Evolutionary conservation across 2,113 vertebrate genomes (phyloP), one percentile per base, ranked within the genome.

Genomic region (Anthoscopus minutus): DNA sequence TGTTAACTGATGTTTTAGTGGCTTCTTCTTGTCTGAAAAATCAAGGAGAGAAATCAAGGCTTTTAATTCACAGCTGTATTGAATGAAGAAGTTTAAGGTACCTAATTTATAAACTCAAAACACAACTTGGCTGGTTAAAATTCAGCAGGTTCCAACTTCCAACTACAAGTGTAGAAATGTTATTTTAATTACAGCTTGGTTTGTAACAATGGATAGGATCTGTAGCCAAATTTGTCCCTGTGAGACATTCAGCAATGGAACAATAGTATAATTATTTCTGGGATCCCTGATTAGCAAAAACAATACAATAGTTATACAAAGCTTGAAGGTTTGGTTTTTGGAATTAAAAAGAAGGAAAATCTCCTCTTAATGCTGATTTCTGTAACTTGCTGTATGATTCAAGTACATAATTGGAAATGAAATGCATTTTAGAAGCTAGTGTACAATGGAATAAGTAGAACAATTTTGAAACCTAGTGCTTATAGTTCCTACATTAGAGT

Each of bases 131-230:
- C 13, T 88, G 48, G 37, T 92, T 95, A 91, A 87, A 78, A 95
- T 94, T 92, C 81, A 92, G 37, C 44, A 65, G 53, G 57, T 86
- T 91, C 70, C 79, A n/a, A n/a, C 69, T 85, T 92, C 65, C 48
- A 88, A 37, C 65, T 84, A 84, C 13, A 53, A 51, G 35, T 21
- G 50, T 25, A 91, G 58, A 86, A 85, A 84, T 81, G 30, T 44
- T 74, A 89, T 94, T 97, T 91, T 70, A 89, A 93, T 95, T 96
- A 85, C 91, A 85, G 51, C 81, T 89, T 92, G 67, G 80, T 96
- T 88, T 88, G 56, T 93, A 87, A 89, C 89, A 96, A 80, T 81
- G 78, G 42, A 40, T 73, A 80, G 81, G 22, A 94, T 96, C 81
- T 77, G 71, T 77, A 80, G 81, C 91, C 85, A 96, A 87, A 85